Evolutionary conservation across 1,140 invertebrate species (phyloP), one percentile per base, ranked within the genome.

Genomic region (Propsilocerus akamusi): DNA sequence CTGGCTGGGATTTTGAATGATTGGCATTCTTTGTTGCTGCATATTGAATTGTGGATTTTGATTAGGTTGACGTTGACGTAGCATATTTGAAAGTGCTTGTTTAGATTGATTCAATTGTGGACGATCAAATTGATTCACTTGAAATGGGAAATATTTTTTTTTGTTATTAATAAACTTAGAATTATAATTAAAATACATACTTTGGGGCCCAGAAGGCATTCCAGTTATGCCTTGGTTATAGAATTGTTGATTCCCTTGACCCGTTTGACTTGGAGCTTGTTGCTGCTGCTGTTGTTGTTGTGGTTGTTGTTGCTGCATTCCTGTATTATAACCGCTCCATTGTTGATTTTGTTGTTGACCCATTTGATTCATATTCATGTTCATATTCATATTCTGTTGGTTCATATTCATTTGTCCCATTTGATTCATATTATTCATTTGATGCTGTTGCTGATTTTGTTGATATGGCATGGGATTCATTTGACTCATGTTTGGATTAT

Each of bases 71-170:
- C 78, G 69, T 54, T 80, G 72, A 1, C 86, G 70, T 46, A 94
- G 65, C 84, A 93, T 88, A 54, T 88, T 81, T 3, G 83, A 85
- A 3, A 93, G 63, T 1, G 88, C 87, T 60, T 86, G 84, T 57
- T 92, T 92, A 0, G 86, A 86, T 52, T 80, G 78, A 59, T 80
- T 77, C 58, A 76, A 64, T 14, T 73, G 72, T 0, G 81, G 77
- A 25, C 79, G 65, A 51, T 82, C 79, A 49, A 81, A 81, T 46
- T 80, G 70, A 48, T 74, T 77, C 25, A 77, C 79, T 70, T 52
- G 25, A 63, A 59, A 52, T 2, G 51, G 53, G 49, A 12, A 49
- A 52, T 20, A 47, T 17, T 26, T 17, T 14, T 28, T 26, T 4
- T 24, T n/a, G 48, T 54, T 10, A 30, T 30, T 7, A n/a, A 24